phyloP scores from a whole-genome alignment of 2,888 invertebrate species.

The Tenthredo amoena region DNA sequence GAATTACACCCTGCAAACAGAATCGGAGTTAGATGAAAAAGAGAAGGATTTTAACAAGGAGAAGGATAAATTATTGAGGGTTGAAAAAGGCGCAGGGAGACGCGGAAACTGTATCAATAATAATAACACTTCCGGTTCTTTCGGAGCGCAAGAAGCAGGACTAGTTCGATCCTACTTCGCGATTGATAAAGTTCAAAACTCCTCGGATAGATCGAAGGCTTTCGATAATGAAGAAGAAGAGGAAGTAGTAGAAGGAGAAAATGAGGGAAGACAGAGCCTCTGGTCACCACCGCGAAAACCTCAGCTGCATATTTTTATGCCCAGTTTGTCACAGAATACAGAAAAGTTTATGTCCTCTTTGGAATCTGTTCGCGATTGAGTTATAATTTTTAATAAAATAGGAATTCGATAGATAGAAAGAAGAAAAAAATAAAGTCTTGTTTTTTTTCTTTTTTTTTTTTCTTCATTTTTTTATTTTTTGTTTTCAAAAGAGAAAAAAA shows the following conservation, averaged over 20 bases:
- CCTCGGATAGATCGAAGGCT: neutral
- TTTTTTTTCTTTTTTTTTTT: neutral
- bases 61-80: conserved; percentile 37
- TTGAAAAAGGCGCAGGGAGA: neutral
- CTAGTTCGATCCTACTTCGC: neutral
- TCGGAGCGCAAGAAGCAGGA: neutral
- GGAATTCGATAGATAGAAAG: neutral
- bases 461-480: neutral
- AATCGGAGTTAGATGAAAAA: neutral
- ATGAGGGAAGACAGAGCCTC: conserved; percentile 46
- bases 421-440: neutral
- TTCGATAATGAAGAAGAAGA: neutral
- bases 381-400: neutral
- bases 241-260: neutral
- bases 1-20: conserved; percentile 62
- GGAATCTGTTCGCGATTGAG: conserved; percentile 23
- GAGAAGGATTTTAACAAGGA: neutral
- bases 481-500: neutral
- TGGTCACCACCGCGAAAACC: conserved; percentile 67
- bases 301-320: conserved; percentile 89
- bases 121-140: neutral
- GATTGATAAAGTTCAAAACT: neutral
- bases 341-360: neutral
- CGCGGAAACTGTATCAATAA: neutral
- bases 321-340: neutral